phyloP scores from a whole-genome alignment of 1,140 invertebrate genomes.

The Steinernema khuongi region DNA sequence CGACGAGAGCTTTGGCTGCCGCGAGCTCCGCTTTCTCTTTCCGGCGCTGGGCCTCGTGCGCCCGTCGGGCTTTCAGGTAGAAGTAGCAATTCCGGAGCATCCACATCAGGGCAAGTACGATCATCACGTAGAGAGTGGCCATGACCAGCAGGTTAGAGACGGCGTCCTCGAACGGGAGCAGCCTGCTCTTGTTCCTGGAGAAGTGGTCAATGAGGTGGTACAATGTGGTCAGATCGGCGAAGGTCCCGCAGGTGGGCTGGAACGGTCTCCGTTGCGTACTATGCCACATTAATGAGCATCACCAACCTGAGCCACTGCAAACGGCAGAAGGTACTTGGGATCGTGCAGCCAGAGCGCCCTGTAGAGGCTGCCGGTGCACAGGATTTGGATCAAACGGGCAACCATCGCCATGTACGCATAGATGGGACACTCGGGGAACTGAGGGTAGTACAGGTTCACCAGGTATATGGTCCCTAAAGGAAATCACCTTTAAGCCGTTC shows the following conservation, averaged over 20 bases:
- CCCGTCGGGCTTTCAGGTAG: background rate
- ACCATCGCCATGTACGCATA: background rate
- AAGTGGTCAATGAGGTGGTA: background rate
- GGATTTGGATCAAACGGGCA: background rate
- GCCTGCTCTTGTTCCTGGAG: background rate
- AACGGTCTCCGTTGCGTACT: background rate
- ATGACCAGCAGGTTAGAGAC: background rate
- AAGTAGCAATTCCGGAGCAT: background rate
- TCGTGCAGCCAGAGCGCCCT: background rate
- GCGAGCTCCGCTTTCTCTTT: background rate
- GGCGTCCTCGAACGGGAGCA: background rate
- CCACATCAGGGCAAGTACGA: background rate
- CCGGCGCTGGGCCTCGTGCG: background rate
- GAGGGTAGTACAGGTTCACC: background rate
- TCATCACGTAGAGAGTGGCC: background rate
- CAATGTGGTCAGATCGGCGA: background rate
- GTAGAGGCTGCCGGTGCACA: background rate
- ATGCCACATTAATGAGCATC: background rate
- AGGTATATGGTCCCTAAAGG: background rate
- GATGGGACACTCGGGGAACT: background rate
- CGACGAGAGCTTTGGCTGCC: background rate
- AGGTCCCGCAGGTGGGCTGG: background rate
- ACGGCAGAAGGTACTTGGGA: background rate
- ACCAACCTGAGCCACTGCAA: background rate
- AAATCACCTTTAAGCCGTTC: background rate